Evolutionary conservation across 2,888 invertebrate genomes (phyloP), one percentile per base, ranked within the genome.

Genomic region (Apoda limacodes): DNA sequence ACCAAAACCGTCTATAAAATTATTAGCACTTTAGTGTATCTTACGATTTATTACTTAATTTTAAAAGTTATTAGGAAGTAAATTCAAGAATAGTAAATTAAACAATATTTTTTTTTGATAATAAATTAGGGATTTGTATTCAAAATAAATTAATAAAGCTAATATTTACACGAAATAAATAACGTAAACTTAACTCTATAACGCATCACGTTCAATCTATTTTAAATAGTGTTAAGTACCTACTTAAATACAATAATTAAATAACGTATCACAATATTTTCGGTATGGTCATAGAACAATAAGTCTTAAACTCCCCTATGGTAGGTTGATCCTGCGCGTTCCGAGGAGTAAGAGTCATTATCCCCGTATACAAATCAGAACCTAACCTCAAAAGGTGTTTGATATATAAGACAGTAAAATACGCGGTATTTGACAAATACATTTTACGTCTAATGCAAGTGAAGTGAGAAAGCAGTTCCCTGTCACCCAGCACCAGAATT

Each of bases 291-390:
- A n/a, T n/a, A 62, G 68, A 64, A 70, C 59, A 78, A 78, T 78
- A 78, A 75, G 74, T 76, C 75, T 60, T 68, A 35, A 41, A 45
- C 71, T 67, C 70, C 62, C 66, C 65, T 40, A 42, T 32, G 25
- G 30, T 3, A 9, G 34, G 30, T 35, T 34, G 40, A 39, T 36
- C 46, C 40, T n/a, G 46, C 46, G 46, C 38, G 34, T 42, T 40
- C 38, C 55, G 60, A 55, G 56, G 66, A 68, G 65, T 46, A 69
- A 57, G 71, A 78, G 78, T 67, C 74, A 78, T 80, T 80, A 71
- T 66, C 53, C 62, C 52, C 52, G 43, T 40, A 43, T 46, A 61
- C n/a, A n/a, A n/a, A n/a, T n/a, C n/a, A n/a, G n/a, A n/a, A n/a
- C n/a, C n/a, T n/a, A n/a, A n/a, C n/a, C n/a, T n/a, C n/a, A n/a